Conservation (phyloP, 2,888 invertebrate species). For the Cheilosia variabilis region DNA sequence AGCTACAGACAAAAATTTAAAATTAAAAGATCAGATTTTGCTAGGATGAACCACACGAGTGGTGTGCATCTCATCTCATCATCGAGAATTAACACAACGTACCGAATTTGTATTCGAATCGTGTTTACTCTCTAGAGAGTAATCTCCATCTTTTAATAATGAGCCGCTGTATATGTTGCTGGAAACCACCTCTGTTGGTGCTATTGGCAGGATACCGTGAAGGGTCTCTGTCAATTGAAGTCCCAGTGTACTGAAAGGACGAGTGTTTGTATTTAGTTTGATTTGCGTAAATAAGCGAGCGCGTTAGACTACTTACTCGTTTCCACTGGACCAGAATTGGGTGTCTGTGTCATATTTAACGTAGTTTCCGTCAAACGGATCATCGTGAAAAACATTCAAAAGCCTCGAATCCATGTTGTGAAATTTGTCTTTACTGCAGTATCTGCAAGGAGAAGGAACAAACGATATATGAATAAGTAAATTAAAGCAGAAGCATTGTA, state of each 20-base stretch:
- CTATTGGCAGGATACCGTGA: constrained; percentile 82
- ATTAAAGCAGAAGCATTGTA: neutral
- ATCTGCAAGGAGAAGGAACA: constrained; percentile 6
- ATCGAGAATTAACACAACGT: constrained; percentile 72
- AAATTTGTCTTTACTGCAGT: constrained; percentile 21
- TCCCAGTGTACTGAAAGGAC: constrained; percentile 76
- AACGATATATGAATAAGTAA: neutral
- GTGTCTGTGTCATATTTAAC: constrained; percentile 79
- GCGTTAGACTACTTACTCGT: constrained; percentile 79
- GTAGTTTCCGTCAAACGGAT: constrained; percentile 82
- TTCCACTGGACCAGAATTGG: constrained; percentile 81
- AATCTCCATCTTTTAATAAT: constrained; percentile 77
- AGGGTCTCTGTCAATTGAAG: constrained; percentile 82
- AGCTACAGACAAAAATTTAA: constrained; percentile 77
- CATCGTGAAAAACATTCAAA: constrained; percentile 82
- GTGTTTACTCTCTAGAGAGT: constrained; percentile 77
- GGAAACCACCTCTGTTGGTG: constrained; percentile 78
- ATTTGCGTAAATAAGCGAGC: neutral
- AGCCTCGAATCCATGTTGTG: constrained; percentile 82
- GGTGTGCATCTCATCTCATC: constrained; percentile 39
- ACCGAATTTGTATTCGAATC: constrained; percentile 79
- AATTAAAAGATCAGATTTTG: constrained; percentile 49
- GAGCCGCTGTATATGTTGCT: constrained; percentile 68
- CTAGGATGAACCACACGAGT: constrained; percentile 20
- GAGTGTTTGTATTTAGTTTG: neutral